phyloP scores from a whole-genome alignment of 2,113 vertebrate genomes.

The Amphiprion percula region DNA sequence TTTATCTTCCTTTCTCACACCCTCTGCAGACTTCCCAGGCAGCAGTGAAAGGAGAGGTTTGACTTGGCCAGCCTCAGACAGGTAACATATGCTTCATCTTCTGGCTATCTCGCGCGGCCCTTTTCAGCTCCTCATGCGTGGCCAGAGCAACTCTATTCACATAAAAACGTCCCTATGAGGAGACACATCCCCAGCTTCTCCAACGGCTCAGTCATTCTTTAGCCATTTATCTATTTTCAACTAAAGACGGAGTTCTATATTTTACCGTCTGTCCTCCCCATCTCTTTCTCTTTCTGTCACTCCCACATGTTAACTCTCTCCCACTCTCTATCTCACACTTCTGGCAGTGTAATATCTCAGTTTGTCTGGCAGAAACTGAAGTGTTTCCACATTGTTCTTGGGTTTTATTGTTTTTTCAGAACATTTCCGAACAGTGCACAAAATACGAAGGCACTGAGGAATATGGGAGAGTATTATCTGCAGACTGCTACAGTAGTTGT shows the following conservation, averaged over 20 bases:
- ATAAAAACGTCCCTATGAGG: not conserved
- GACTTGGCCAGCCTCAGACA: conserved; percentile 46
- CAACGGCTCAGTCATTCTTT: conserved; percentile 15
- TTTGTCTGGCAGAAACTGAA: conserved; percentile 37
- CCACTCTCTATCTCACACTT: conserved; percentile 54
- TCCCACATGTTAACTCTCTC: conserved; percentile 45
- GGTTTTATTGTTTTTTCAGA: conserved; percentile 11
- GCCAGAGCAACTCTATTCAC: not conserved
- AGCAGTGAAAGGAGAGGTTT: conserved; percentile 20
- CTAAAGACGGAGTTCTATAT: conserved; percentile 7
- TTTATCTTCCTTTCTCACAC: not conserved
- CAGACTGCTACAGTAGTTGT: too few species aligned
- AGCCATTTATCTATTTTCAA: conserved; percentile 30
- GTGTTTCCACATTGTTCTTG: conserved; percentile 23
- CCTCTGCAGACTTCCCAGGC: conserved; percentile 5
- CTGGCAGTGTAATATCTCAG: conserved; percentile 32
- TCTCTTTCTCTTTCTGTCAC: conserved; percentile 39
- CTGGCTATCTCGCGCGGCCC: conserved; percentile 14
- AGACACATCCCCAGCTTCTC: not conserved
- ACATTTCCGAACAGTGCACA: too few species aligned
- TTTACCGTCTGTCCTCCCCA: conserved; percentile 36
- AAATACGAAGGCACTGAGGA: too few species aligned
- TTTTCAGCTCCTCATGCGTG: conserved; percentile 2
- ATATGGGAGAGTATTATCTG: too few species aligned
- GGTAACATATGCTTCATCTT: conserved; percentile 55